These are phyloP conservation scores for Chromoteleia sp. DNA, from an alignment of 2,888 invertebrate genomes.

Conservation along the genomic window DNA sequence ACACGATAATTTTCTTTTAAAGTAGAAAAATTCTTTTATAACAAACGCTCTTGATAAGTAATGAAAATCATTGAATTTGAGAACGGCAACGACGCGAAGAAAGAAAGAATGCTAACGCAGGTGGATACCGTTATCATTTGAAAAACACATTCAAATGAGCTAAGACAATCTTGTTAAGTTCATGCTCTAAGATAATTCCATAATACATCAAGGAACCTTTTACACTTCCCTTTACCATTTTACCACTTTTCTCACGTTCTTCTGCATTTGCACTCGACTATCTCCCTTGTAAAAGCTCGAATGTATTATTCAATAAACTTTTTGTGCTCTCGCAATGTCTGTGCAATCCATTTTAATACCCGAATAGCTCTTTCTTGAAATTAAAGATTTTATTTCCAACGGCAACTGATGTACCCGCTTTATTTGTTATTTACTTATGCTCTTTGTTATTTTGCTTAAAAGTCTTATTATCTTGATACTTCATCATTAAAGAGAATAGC, in stretches of 20 bases:
- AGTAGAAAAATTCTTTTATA: background rate
- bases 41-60: background rate
- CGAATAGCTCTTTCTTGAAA: constrained; percentile 24
- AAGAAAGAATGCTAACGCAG: constrained; percentile 1
- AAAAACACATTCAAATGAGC: constrained; percentile 26
- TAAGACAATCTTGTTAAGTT: constrained; percentile 35
- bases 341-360: constrained; percentile 17
- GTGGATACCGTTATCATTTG: constrained; percentile 26
- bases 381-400: constrained; percentile 25
- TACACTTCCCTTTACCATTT: constrained; percentile 30
- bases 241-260: constrained; percentile 37
- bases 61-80: background rate
- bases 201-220: constrained; percentile 39
- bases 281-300: constrained; percentile 22
- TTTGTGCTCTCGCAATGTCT: constrained; percentile 16
- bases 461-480: constrained; percentile 13
- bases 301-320: constrained; percentile 44
- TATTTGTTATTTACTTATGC: constrained; percentile 1
- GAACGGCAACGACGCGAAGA: no score
- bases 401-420: background rate
- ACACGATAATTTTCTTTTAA: background rate
- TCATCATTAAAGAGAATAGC: background rate
- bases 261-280: constrained; percentile 26
- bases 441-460: background rate
- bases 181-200: constrained; percentile 34